Percentiles rank a stretch among this genome's conserved stretches.
Evolutionary conservation across 2,113 vertebrate species (phyloP).

Genomic region (Crocuta crocuta): DNA sequence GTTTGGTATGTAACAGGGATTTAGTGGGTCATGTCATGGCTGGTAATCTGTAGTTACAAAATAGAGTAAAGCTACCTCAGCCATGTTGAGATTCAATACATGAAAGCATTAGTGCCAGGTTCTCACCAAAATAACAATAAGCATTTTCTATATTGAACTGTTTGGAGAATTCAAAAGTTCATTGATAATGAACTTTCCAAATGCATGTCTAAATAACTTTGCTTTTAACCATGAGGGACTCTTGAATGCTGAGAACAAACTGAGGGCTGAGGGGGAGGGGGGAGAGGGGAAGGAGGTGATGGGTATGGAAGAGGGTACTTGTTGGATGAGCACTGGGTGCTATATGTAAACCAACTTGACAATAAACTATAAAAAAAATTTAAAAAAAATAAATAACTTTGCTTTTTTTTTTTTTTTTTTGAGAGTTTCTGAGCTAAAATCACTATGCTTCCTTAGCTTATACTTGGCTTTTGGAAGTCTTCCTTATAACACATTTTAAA

Average conservation of each 20-base stretch:
- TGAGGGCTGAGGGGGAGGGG: too few species aligned
- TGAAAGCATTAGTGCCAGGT: not conserved
- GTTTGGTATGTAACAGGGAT: not conserved
- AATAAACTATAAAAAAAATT: too few species aligned
- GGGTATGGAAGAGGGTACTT: too few species aligned
- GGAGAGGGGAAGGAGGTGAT: too few species aligned
- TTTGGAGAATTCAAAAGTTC: not conserved
- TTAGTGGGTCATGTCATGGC: not conserved
- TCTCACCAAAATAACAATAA: slow-evolving; percentile 27
- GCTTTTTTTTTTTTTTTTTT: not conserved
- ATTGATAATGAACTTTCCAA: slow-evolving; percentile 43
- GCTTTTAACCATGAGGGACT: not conserved
- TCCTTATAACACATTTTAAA: not conserved
- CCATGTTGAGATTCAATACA: not conserved
- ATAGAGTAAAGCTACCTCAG: not conserved
- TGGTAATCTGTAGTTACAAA: not conserved
- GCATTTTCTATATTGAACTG: not conserved
- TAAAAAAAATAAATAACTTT: not conserved
- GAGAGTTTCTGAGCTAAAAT: not conserved
- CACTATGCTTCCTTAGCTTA: not conserved
- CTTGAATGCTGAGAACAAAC: too few species aligned
- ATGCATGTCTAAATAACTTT: not conserved
- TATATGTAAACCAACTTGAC: too few species aligned
- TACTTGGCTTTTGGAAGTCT: slow-evolving; percentile 40
- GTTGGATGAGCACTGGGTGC: too few species aligned